These are phyloP conservation scores for Adelosebastes latens DNA, from an alignment of 2,797 vertebrate species.

Conservation along the genomic window DNA sequence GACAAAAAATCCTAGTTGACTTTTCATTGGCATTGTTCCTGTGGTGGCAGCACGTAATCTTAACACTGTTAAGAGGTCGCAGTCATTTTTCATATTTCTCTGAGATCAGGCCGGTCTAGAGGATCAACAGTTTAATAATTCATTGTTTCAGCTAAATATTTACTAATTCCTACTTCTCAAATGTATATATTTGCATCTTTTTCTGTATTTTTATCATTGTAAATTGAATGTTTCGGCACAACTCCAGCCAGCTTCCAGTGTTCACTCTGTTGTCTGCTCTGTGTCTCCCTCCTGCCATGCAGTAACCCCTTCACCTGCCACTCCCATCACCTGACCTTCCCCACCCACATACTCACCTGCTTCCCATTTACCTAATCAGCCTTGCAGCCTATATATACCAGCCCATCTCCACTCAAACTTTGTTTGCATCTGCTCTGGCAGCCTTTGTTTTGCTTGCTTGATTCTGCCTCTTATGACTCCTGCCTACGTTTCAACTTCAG, in stretches of 20 bases:
- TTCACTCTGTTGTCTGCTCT: neutral
- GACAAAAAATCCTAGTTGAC: neutral
- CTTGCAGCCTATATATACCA: neutral
- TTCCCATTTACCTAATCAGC: neutral
- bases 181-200: neutral
- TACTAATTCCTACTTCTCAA: neutral
- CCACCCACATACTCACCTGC: neutral
- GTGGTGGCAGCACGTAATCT: neutral
- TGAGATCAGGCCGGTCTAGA: neutral
- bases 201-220: neutral
- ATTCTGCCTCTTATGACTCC: neutral
- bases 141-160: neutral
- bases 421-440: neutral
- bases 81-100: neutral
- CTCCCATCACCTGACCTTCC: neutral
- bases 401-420: neutral
- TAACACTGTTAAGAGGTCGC: neutral
- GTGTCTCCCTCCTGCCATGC: neutral
- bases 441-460: neutral
- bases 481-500: neutral
- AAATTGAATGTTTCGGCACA: neutral
- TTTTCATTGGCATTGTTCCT: neutral
- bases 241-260: neutral
- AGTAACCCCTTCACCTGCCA: neutral
- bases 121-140: neutral